Evolutionary conservation across 2,113 vertebrate genomes (phyloP).

Genomic region (Scartelaos histophorus): DNA sequence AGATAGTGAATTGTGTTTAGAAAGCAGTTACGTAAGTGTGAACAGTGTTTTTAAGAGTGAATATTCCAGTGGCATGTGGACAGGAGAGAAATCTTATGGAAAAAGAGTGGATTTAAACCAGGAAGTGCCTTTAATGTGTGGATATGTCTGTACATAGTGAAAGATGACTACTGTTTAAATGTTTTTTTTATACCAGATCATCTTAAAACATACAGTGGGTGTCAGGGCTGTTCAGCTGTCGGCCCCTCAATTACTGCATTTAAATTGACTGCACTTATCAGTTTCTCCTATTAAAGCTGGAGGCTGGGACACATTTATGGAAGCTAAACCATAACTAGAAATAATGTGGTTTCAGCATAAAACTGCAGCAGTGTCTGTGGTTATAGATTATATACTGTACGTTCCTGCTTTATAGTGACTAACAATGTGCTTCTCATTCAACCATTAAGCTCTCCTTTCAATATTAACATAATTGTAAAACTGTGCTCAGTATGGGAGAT

Average conservation of each 20-base stretch:
- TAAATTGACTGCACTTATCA: neutral
- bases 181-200: constrained; percentile 28
- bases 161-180: constrained; percentile 56
- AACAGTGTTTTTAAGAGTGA: neutral
- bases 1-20: neutral
- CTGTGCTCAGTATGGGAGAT: constrained; percentile 50
- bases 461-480: constrained; percentile 5
- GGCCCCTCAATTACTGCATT: neutral
- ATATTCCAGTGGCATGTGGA: neutral
- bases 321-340: neutral
- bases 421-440: constrained; percentile 37
- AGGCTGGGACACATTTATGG: neutral
- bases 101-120: constrained; percentile 16
- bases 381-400: neutral
- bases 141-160: constrained; percentile 39
- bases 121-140: constrained; percentile 26
- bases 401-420: constrained; percentile 22
- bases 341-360: neutral
- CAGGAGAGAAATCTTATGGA: constrained; percentile 29
- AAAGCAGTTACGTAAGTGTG: constrained; percentile 6
- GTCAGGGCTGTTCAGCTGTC: neutral
- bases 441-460: constrained; percentile 1
- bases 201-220: neutral
- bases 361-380: neutral
- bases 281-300: constrained; percentile 7